These are phyloP conservation scores for Typhlichthys eigenmanni DNA, from an alignment of 2,797 vertebrate species.

Conservation along the genomic window DNA sequence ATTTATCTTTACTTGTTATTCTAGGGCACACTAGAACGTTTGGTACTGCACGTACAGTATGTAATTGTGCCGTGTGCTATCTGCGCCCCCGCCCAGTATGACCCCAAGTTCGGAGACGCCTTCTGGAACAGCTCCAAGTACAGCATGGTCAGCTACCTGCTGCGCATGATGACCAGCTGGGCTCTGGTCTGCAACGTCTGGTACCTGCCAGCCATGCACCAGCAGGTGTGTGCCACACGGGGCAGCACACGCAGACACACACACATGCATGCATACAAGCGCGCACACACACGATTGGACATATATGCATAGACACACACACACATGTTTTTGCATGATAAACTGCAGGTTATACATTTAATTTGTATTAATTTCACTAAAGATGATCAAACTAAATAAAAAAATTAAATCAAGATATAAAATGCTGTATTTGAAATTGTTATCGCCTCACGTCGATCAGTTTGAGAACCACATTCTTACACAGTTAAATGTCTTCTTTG, in stretches of 20 bases:
- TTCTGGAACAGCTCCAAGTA: slow-evolving; percentile 99
- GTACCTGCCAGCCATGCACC: slow-evolving; percentile 93
- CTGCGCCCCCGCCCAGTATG: slow-evolving; percentile 78
- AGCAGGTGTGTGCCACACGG: slow-evolving; percentile 79
- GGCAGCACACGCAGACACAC: background rate
- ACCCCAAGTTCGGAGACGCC: slow-evolving; percentile 94
- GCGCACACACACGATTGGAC: background rate
- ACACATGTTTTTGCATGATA: background rate
- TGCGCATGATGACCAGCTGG: slow-evolving; percentile 98
- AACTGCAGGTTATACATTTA: background rate
- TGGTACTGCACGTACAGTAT: background rate
- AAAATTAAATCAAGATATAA: too few species aligned
- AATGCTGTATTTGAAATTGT: too few species aligned
- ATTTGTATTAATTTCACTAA: background rate
- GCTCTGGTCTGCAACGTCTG: slow-evolving; percentile 94
- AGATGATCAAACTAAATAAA: slow-evolving; percentile 9
- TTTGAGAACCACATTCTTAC: too few species aligned
- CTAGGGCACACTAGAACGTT: background rate
- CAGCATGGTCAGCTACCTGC: slow-evolving; percentile 90
- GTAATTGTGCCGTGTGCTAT: background rate
- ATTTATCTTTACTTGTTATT: background rate
- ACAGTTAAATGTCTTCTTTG: background rate
- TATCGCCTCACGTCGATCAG: too few species aligned
- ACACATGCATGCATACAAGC: slow-evolving; percentile 9
- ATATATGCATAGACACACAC: background rate